Percentiles rank a stretch among this genome's conserved stretches.
These are phyloP conservation scores for Cheilosia vernalis DNA, from an alignment of 2,888 invertebrate genomes.

Conservation along the genomic window DNA sequence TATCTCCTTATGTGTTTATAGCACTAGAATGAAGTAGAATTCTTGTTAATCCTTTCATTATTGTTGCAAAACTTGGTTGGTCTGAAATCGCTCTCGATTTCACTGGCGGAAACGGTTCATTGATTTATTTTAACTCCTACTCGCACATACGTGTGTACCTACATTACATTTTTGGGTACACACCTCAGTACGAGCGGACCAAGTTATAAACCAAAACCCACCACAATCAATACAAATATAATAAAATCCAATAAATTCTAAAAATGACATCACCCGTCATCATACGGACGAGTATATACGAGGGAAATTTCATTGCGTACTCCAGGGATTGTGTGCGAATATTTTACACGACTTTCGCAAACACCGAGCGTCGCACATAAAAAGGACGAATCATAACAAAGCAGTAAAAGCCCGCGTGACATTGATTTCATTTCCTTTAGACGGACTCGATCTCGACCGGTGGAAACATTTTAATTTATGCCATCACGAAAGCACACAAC, in stretches of 20 bases:
- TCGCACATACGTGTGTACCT: too few relatives aligned
- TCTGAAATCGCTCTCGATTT: too few relatives aligned
- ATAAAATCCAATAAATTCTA: slow-evolving; percentile 49
- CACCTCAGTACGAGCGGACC: not conserved
- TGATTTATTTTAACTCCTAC: slow-evolving; percentile 24
- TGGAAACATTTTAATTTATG: slow-evolving; percentile 60
- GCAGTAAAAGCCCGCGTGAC: slow-evolving; percentile 40
- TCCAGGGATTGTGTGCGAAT: slow-evolving; percentile 32
- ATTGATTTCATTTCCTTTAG: slow-evolving; percentile 56
- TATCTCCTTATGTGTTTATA: not conserved
- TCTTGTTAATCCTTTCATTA: not conserved
- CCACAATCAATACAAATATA: slow-evolving; percentile 24
- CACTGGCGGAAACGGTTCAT: not conserved
- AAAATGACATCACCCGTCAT: slow-evolving; percentile 43
- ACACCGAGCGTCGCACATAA: not conserved
- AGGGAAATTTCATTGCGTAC: slow-evolving; percentile 28
- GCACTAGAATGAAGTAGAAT: not conserved
- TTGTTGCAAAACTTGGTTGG: not conserved
- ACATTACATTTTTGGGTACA: not conserved
- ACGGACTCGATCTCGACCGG: not conserved
- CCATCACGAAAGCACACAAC: slow-evolving; percentile 55
- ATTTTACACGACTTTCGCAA: slow-evolving; percentile 20
- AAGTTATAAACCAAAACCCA: not conserved
- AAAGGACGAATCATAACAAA: slow-evolving; percentile 42
- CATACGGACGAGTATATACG: slow-evolving; percentile 32